These are phyloP conservation scores for Polypterus bichir DNA, from an alignment of 2,113 vertebrate species.

Conservation along the genomic window DNA sequence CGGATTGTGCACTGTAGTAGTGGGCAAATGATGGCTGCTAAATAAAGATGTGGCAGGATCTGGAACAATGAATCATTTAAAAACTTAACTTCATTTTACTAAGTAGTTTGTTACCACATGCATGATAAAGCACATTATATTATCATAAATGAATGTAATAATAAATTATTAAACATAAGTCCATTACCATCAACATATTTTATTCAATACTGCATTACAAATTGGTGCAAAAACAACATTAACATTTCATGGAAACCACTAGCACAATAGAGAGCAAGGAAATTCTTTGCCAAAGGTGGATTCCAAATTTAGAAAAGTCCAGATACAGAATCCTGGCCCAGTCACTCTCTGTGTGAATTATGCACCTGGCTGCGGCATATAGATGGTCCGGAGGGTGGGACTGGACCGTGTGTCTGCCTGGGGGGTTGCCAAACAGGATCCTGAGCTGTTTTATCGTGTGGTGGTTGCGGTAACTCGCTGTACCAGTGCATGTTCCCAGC, in stretches of 20 bases:
- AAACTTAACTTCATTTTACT: slow-evolving; percentile 46
- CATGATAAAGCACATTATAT: slow-evolving; percentile 44
- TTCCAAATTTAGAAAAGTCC: no score
- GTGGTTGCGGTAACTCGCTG: no score
- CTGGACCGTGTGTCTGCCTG: no score
- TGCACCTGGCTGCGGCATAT: no score
- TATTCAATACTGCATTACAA: slow-evolving; percentile 56
- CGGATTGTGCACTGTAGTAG: slow-evolving; percentile 33
- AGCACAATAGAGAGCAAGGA: no score
- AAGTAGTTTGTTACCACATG: slow-evolving; percentile 48
- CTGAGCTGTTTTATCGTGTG: no score
- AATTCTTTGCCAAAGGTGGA: no score
- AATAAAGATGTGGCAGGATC: slow-evolving; percentile 36
- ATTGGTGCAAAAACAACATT: slow-evolving; percentile 35
- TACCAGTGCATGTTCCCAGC: no score
- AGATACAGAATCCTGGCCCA: no score
- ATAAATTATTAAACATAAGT: slow-evolving; percentile 62
- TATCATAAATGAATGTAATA: slow-evolving; percentile 46
- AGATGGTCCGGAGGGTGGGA: no score
- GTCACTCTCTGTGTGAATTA: no score
- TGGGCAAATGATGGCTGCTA: slow-evolving; percentile 35
- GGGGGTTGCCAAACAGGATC: no score
- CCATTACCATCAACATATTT: slow-evolving; percentile 54
- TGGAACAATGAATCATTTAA: slow-evolving; percentile 48
- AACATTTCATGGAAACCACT: slow-evolving; percentile 44